These are phyloP conservation scores for Apamea sordens DNA, from an alignment of 2,888 invertebrate genomes.

Conservation along the genomic window DNA sequence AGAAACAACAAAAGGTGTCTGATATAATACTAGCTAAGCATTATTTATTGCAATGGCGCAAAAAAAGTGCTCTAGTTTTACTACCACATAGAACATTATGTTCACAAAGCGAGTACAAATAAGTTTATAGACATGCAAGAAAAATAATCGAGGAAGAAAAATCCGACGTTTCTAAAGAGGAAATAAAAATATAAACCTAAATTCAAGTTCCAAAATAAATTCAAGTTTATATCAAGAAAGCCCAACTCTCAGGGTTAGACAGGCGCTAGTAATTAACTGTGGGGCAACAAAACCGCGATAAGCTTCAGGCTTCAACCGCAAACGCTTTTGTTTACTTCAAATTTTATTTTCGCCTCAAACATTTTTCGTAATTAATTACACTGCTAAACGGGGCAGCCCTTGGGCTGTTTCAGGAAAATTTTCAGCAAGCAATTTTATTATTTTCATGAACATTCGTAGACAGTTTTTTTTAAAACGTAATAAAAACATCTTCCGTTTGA, in stretches of 20 bases:
- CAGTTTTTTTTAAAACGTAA: conserved; percentile 23
- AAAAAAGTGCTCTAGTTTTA: conserved; percentile 16
- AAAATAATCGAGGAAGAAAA: not conserved
- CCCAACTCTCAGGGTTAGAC: conserved; percentile 41
- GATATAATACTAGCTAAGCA: conserved; percentile 9
- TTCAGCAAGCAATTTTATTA: conserved; percentile 33
- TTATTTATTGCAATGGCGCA: conserved; percentile 1
- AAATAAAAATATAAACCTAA: conserved; percentile 6
- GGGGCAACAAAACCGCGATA: conserved; percentile 60
- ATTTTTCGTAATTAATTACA: conserved; percentile 66
- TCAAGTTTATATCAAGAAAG: conserved; percentile 41
- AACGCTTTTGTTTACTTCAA: conserved; percentile 58
- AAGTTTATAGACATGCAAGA: not conserved
- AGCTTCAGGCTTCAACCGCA: conserved; percentile 58
- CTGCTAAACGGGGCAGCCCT: conserved; percentile 43
- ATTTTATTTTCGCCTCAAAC: conserved; percentile 56
- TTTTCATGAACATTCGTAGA: conserved; percentile 32
- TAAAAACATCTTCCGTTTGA: conserved; percentile 25
- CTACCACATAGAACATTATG: not conserved
- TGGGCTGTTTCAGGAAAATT: conserved; percentile 23
- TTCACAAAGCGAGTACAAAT: not conserved
- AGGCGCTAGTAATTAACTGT: conserved; percentile 66
- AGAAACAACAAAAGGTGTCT: conserved; percentile 24
- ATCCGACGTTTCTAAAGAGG: not conserved
- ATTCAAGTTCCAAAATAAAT: conserved; percentile 18